Conservation (phyloP, 1,140 invertebrate genomes). For the Euura saliciscinereae region DNA sequence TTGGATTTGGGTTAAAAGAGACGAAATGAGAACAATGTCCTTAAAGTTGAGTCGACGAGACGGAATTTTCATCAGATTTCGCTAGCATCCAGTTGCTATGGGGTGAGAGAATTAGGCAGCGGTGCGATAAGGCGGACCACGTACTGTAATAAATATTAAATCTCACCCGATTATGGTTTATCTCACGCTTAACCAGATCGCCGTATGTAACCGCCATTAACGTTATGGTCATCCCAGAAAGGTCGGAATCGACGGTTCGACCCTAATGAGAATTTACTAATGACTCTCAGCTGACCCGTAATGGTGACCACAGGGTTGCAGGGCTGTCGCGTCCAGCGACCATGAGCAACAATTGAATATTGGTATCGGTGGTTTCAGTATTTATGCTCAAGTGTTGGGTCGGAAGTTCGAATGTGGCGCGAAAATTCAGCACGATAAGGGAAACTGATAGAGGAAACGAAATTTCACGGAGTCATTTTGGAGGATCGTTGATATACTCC, state of each 20-base stretch:
- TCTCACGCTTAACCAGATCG: background rate
- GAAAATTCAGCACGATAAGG: background rate
- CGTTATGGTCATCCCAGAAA: background rate
- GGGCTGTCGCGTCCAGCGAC: no score
- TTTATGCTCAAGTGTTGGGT: no score
- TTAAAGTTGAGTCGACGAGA: no score
- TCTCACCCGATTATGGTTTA: background rate
- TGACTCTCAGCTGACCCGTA: background rate
- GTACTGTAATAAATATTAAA: background rate
- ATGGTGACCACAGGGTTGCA: no score
- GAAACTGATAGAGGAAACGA: background rate
- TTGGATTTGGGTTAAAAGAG: no score
- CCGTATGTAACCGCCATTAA: background rate
- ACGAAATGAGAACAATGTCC: no score
- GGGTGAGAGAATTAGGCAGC: background rate
- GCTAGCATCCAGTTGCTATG: background rate
- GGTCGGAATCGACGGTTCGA: constrained; percentile 3
- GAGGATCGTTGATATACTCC: background rate
- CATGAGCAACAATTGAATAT: no score
- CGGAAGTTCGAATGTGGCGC: no score
- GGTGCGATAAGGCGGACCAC: background rate
- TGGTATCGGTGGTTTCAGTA: no score
- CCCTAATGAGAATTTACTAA: background rate
- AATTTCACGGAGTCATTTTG: background rate
- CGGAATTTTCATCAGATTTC: background rate